These are phyloP conservation scores for Labrus mixtus DNA, from an alignment of 2,113 vertebrate genomes.

Conservation along the genomic window DNA sequence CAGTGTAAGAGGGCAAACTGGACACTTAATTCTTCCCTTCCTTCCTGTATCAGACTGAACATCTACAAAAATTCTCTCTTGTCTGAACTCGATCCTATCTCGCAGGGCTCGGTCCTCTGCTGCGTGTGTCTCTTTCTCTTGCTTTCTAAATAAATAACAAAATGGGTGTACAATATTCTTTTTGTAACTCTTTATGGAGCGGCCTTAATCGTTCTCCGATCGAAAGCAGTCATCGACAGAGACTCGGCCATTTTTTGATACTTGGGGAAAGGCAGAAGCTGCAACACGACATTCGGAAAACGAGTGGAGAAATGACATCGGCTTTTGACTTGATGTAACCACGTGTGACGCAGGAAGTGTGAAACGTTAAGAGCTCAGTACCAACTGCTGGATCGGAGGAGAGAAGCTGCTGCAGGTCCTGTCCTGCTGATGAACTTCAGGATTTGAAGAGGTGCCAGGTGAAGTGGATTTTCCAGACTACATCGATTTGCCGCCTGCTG, in stretches of 20 bases:
- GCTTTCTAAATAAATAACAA: constrained; percentile 73
- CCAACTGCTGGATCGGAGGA: constrained; percentile 35
- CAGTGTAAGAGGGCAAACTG: constrained; percentile 26
- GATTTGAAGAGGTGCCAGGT: constrained; percentile 42
- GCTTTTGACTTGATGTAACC: constrained; percentile 14
- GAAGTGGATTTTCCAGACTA: constrained; percentile 4
- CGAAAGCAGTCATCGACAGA: constrained; percentile 29
- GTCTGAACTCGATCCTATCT: constrained; percentile 25
- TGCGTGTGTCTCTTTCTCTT: constrained; percentile 51
- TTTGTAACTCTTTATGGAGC: constrained; percentile 48
- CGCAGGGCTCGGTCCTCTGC: constrained; percentile 52
- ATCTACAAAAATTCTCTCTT: constrained; percentile 39
- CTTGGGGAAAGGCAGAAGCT: neutral
- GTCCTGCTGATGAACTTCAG: constrained; percentile 35
- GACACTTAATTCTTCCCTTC: constrained; percentile 40
- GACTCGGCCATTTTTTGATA: constrained; percentile 14
- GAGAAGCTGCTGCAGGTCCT: constrained; percentile 48
- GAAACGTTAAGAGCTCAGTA: constrained; percentile 7
- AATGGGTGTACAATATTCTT: constrained; percentile 56
- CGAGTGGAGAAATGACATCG: constrained; percentile 8
- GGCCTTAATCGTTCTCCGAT: constrained; percentile 31
- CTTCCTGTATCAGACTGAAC: constrained; percentile 18
- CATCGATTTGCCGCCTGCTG: constrained; percentile 1
- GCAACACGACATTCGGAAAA: neutral
- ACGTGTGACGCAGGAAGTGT: constrained; percentile 3